Evolutionary conservation across 2,113 vertebrate genomes (phyloP), one percentile per base, ranked within the genome.

Genomic region (Pseudonaja textilis): DNA sequence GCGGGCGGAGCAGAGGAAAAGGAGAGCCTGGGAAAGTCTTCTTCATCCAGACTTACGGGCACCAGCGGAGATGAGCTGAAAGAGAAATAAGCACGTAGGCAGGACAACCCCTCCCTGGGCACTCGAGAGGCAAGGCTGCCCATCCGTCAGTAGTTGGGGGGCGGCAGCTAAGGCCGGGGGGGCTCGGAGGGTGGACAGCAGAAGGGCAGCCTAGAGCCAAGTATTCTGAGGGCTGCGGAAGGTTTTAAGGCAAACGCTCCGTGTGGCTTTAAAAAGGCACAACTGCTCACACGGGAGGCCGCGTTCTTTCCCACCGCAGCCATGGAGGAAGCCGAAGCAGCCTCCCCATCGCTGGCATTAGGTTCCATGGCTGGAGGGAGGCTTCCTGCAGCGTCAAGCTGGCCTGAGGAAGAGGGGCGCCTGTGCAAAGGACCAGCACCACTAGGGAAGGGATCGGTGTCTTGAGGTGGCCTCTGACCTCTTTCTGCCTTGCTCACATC

Each of bases 11-110:
- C 95, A 1, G 95, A 61, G 12, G 98, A 91, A 2, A 97, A 74
- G 0, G 98, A 98, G 92, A 99, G 97, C 94, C 99, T 99, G 1
- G 99, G 99, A 95, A 99, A 99, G 89, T 99, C 99, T 50, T 99
- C 99, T 90, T 99, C 99, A 93, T 99, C 98, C 47, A 99, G 97
- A 55, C 98, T 97, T 0, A 97, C 96, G 0, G 90, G 90, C 0
- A 95, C 86, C 6, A 88, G 88, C 88, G 95, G 98, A 93, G 95
- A 97, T 93, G 87, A 93, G 91, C 98, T 98, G 95, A 0, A 59
- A 90, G 90, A 86, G 42, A 29, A 45, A 42, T 42, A 93, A 57
- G 23, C 29, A n/a, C 74, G 16, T 0, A 23, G 3, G 47, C 0
- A 20, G 4, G 0, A 0, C 91, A 14, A 93, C 0, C 7, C 86